Evolutionary conservation across 2,113 vertebrate genomes (phyloP).

Genomic region (Ascaphus truei): DNA sequence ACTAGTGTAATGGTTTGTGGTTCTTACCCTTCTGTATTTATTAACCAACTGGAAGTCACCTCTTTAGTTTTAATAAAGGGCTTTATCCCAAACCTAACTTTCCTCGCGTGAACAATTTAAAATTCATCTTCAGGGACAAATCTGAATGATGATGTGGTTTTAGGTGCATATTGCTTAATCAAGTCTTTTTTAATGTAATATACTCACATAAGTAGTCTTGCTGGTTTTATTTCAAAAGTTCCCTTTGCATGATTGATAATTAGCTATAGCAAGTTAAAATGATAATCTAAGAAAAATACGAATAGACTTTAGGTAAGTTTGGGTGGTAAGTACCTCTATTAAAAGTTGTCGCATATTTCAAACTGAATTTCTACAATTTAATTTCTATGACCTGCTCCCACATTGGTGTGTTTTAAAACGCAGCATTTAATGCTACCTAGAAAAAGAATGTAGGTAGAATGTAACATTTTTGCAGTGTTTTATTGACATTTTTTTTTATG

Average conservation of each 20-base stretch:
- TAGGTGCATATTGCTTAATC: slow-evolving; percentile 59
- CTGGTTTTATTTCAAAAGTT: slow-evolving; percentile 49
- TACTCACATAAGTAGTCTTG: slow-evolving; percentile 50
- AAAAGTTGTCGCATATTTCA: too few relatives aligned
- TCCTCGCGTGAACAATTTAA: slow-evolving; percentile 46
- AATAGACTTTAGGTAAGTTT: too few relatives aligned
- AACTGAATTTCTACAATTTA: too few relatives aligned
- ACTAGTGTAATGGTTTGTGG: neutral
- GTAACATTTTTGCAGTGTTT: too few relatives aligned
- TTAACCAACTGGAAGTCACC: neutral
- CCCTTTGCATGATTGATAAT: slow-evolving; percentile 23
- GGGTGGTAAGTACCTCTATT: too few relatives aligned
- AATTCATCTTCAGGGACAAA: slow-evolving; percentile 54
- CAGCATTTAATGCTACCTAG: too few relatives aligned
- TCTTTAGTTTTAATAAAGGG: neutral
- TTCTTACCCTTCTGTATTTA: neutral
- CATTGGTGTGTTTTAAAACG: too few relatives aligned
- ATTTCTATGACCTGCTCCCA: too few relatives aligned
- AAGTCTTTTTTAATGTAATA: slow-evolving; percentile 54
- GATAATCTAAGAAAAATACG: too few relatives aligned
- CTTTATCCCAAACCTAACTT: slow-evolving; percentile 36
- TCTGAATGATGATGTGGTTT: slow-evolving; percentile 61
- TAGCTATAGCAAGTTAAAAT: too few relatives aligned
- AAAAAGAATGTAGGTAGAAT: too few relatives aligned
- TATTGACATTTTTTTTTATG: too few relatives aligned